Evolutionary conservation across 2,113 vertebrate species (phyloP).

Genomic region (Xiphorhynchus elegans): DNA sequence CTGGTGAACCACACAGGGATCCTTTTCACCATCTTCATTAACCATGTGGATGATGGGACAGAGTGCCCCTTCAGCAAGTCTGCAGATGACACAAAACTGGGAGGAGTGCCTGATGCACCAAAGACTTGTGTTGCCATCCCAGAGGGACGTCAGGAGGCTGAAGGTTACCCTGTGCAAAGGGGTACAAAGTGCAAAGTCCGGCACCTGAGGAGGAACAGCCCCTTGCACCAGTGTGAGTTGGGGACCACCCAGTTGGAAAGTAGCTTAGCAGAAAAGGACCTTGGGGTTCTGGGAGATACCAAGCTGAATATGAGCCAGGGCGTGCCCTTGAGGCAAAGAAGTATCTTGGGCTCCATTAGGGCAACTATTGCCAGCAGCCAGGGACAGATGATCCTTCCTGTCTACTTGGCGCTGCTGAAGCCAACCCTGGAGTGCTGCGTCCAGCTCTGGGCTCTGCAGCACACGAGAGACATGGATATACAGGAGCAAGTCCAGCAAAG

Average conservation of each 20-base stretch:
- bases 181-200: background rate
- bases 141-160: fast-evolving
- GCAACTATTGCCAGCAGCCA: background rate
- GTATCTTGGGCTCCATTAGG: background rate
- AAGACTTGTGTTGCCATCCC: background rate
- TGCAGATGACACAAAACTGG: background rate
- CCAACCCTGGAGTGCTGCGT: background rate
- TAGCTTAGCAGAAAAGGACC: background rate
- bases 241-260: background rate
- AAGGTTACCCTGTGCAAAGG: background rate
- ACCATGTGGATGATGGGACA: background rate
- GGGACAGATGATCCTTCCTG: background rate
- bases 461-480: background rate
- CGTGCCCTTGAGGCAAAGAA: background rate
- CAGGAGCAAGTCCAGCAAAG: background rate
- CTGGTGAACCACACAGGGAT: background rate
- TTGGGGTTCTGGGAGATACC: background rate
- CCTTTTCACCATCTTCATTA: background rate
- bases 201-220: background rate
- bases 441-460: background rate
- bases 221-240: background rate
- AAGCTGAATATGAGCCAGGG: background rate
- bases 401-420: background rate
- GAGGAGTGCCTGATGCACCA: fast-evolving
- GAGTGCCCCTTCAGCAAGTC: background rate